These are phyloP conservation scores for Python bivittatus DNA, from an alignment of 2,113 vertebrate genomes.

Conservation along the genomic window DNA sequence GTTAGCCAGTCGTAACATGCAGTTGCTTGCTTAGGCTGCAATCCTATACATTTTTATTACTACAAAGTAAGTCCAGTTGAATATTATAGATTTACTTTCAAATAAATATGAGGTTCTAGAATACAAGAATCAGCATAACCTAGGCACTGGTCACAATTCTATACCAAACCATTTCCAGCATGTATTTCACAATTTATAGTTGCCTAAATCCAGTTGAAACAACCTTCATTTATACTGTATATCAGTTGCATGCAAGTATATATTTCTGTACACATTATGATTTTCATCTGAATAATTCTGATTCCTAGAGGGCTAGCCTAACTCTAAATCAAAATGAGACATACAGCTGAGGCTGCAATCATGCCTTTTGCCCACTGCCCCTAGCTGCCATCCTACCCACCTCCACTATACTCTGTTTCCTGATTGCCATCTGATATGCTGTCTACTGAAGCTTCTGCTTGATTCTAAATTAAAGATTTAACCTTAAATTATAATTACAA, in stretches of 20 bases:
- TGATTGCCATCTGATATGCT: background rate
- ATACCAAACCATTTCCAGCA: background rate
- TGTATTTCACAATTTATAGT: background rate
- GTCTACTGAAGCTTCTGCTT: background rate
- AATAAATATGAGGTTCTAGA: background rate
- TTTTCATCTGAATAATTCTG: background rate
- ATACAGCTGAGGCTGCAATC: background rate
- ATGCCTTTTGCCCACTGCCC: background rate
- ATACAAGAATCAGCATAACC: background rate
- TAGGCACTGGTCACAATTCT: background rate
- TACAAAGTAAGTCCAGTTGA: background rate
- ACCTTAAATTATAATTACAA: background rate
- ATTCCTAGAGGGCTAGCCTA: background rate
- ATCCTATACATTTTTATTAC: background rate
- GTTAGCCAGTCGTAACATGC: background rate
- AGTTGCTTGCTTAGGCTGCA: slow-evolving; percentile 16
- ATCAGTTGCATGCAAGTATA: background rate
- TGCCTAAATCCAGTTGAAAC: background rate
- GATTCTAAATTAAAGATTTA: background rate
- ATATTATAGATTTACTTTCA: background rate
- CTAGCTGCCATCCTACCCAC: background rate
- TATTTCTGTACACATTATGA: background rate
- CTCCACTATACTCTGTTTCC: background rate
- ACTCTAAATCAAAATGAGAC: background rate
- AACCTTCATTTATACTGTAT: background rate